phyloP scores from a whole-genome alignment of 2,888 invertebrate species.

The Mesodorylaimus sp. region DNA sequence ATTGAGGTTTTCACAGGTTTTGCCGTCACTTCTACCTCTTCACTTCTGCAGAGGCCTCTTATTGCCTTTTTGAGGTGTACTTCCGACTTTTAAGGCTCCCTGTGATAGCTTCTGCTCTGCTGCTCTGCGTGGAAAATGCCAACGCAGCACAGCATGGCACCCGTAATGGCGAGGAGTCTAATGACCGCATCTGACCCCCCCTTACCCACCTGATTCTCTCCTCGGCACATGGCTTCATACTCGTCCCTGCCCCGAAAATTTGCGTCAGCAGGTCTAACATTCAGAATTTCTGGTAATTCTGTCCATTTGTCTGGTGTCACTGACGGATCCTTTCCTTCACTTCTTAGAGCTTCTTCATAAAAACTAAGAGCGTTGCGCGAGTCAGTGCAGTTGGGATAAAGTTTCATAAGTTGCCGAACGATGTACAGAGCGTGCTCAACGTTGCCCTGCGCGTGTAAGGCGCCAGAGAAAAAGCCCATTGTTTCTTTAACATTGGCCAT shows the following conservation, averaged over 20 bases:
- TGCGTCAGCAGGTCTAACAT: conserved; percentile 20
- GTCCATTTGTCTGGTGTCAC: no score
- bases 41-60: no score
- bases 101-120: no score
- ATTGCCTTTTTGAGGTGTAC: no score
- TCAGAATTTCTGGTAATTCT: conserved; percentile 21
- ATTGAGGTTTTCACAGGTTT: no score
- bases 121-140: no score
- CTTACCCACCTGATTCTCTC: conserved; percentile 39
- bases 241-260: conserved; percentile 33
- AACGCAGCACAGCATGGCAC: no score
- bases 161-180: no score
- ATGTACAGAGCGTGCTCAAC: conserved; percentile 60
- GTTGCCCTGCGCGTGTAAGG: conserved; percentile 67
- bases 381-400: conserved; percentile 52
- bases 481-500: conserved; percentile 57
- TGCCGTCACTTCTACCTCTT: no score
- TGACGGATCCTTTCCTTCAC: no score
- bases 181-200: no score
- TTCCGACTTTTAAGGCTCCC: no score
- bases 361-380: conserved; percentile 75
- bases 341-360: conserved; percentile 57
- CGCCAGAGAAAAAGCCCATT: conserved; percentile 83
- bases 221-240: conserved; percentile 41
- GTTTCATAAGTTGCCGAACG: conserved; percentile 62